A percentile compares a stretch with the other conserved stretches of the same genome.
Evolutionary conservation across 2,113 vertebrate species (phyloP).

Genomic region (crab-eating macaque (Macaca fascicularis)): T2T-MFA8v1.1 NC_088385.1:61456501-61457000

Average conservation of each 20-base stretch:
- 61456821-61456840: background rate
- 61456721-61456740: background rate
- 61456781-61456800: background rate
- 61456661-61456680: background rate
- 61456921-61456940: background rate
- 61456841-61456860: background rate
- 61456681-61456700: background rate
- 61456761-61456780: background rate
- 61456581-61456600: background rate
- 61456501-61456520: background rate
- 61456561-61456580: background rate
- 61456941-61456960: background rate
- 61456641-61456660: background rate
- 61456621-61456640: background rate
- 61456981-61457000: background rate
- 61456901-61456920: background rate
- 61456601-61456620: background rate
- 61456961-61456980: background rate
- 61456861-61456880: background rate
- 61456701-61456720: background rate
- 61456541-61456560: background rate
- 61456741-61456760: background rate
- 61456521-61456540: background rate
- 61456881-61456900: background rate
- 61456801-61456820: background rate